phyloP scores from a whole-genome alignment of 2,113 vertebrate genomes.

The Nanorana parkeri region DNA sequence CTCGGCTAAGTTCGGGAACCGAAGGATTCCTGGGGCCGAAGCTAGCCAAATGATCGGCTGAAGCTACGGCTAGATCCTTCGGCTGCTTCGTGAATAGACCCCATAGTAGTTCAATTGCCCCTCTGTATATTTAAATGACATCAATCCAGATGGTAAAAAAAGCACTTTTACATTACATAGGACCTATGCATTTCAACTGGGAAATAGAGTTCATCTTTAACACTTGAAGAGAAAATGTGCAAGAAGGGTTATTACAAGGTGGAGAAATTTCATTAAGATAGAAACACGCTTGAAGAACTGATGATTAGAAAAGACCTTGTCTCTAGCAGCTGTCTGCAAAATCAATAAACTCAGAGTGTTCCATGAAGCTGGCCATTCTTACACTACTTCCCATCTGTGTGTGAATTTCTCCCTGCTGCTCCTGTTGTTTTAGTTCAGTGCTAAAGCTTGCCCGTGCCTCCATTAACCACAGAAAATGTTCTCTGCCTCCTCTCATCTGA shows the following conservation, averaged over 20 bases:
- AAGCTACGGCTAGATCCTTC: too few relatives aligned
- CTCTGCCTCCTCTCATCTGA: constrained; percentile 26
- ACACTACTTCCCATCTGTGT: constrained; percentile 40
- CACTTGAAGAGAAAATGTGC: background rate
- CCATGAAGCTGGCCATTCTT: constrained; percentile 41
- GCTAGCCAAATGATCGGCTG: too few relatives aligned
- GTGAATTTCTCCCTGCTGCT: constrained; percentile 42
- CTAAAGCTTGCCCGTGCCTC: constrained; percentile 17
- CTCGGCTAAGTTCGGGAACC: too few relatives aligned
- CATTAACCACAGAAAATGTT: constrained; percentile 35
- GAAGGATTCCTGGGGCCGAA: too few relatives aligned
- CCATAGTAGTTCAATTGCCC: too few relatives aligned
- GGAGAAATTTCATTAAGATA: constrained; percentile 2
- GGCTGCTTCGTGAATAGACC: too few relatives aligned
- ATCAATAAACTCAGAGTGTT: constrained; percentile 28
- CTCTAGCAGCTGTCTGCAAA: constrained; percentile 30
- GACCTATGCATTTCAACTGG: too few relatives aligned
- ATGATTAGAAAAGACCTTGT: constrained; percentile 38
- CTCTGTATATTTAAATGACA: too few relatives aligned
- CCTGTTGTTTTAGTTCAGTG: constrained; percentile 44
- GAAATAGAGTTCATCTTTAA: background rate
- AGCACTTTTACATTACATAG: too few relatives aligned
- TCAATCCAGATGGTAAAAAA: too few relatives aligned
- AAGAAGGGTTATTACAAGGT: background rate
- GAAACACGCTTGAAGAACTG: constrained; percentile 22